Percentiles rank a stretch among this genome's conserved stretches.
Evolutionary conservation across 2,113 vertebrate species (phyloP).

Genomic region (Corvus moneduloides): DNA sequence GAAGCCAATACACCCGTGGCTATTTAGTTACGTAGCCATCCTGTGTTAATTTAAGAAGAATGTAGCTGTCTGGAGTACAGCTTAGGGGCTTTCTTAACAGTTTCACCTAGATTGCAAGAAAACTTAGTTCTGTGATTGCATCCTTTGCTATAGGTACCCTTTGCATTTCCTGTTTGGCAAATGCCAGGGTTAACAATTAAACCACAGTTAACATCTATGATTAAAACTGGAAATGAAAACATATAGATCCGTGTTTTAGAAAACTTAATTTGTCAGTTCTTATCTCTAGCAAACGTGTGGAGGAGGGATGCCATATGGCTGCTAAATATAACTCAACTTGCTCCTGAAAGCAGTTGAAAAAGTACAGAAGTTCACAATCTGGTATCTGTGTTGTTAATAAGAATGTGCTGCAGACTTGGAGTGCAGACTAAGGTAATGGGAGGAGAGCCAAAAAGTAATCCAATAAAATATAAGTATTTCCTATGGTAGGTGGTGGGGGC

Average conservation of each 20-base stretch:
- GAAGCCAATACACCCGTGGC: not conserved
- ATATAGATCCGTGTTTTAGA: not conserved
- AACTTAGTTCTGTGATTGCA: not conserved
- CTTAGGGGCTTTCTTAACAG: not conserved
- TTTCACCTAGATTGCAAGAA: not conserved
- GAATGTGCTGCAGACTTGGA: not conserved
- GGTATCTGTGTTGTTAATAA: not conserved
- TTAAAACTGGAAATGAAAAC: constrained; percentile 9
- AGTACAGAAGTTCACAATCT: constrained; percentile 51
- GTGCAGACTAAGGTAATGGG: constrained; percentile 2
- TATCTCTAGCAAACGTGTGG: not conserved
- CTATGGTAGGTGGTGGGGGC: not conserved
- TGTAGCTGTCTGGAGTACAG: not conserved
- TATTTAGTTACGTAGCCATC: not conserved
- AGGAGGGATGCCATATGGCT: constrained; percentile 58
- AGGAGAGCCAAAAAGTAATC: not conserved
- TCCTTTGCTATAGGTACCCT: not conserved
- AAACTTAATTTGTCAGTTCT: constrained; percentile 36
- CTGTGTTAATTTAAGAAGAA: not conserved
- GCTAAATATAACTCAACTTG: constrained; percentile 52
- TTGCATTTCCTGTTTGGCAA: not conserved
- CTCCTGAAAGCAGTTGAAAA: not conserved
- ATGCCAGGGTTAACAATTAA: not conserved
- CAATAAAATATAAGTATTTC: not conserved
- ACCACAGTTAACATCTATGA: not conserved